These are phyloP conservation scores for Neoniphon sammara DNA, from an alignment of 2,797 vertebrate species.

Conservation along the genomic window DNA sequence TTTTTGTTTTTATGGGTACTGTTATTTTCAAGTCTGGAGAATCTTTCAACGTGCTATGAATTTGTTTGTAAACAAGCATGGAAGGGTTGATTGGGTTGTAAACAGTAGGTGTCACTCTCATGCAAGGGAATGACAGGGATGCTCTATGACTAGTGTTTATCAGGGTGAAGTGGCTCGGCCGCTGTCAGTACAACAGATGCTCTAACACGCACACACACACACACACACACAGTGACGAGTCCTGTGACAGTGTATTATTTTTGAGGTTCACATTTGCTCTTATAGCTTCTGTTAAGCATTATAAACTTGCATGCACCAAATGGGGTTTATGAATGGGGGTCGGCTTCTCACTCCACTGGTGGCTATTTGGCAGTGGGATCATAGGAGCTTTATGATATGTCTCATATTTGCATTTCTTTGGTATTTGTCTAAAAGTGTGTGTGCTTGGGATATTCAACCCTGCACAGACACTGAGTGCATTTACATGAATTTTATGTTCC, in stretches of 20 bases:
- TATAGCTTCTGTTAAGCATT: neutral
- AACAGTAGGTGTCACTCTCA: neutral
- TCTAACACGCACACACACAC: conserved; percentile 31
- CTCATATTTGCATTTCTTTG: conserved; percentile 33
- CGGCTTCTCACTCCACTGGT: neutral
- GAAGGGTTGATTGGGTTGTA: neutral
- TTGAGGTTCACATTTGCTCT: neutral
- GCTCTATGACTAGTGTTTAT: conserved; percentile 3
- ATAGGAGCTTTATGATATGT: conserved; percentile 1
- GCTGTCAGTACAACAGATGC: conserved; percentile 57
- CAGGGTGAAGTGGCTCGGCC: neutral
- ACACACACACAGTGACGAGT: conserved; percentile 2
- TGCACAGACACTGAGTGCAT: conserved; percentile 11
- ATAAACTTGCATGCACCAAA: conserved; percentile 1
- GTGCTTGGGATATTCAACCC: conserved; percentile 23
- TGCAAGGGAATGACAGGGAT: neutral
- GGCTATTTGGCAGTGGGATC: conserved; percentile 6
- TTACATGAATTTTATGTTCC: neutral
- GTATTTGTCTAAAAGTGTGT: conserved; percentile 34
- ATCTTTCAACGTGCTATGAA: neutral
- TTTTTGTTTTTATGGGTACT: conserved; percentile 19
- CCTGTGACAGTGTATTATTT: neutral
- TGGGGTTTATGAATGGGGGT: neutral
- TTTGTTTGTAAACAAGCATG: neutral
- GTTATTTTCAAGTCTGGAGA: neutral